phyloP scores from a whole-genome alignment of 2,113 vertebrate genomes.

The Lampris incognitus region DNA sequence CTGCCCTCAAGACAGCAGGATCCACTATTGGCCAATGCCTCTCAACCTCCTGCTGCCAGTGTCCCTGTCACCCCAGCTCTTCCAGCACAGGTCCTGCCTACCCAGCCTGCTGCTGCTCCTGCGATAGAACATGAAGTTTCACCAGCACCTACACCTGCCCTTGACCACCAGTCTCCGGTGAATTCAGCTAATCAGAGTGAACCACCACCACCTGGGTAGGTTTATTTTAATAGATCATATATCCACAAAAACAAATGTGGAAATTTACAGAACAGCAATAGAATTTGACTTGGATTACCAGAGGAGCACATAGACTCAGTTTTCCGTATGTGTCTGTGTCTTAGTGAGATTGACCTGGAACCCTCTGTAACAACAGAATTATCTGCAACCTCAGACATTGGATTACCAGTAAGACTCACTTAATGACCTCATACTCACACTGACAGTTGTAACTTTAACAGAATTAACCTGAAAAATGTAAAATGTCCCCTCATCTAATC shows the following conservation, averaged over 20 bases:
- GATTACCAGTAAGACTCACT: background rate
- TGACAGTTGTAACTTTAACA: too few relatives aligned
- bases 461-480: too few relatives aligned
- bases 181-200: constrained; percentile 86
- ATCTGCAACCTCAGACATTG: constrained; percentile 36
- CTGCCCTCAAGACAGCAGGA: constrained; percentile 88
- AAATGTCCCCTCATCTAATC: too few relatives aligned
- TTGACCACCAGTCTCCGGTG: constrained; percentile 77
- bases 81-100: constrained; percentile 35
- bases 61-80: constrained; percentile 18
- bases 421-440: background rate
- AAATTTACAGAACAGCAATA: too few relatives aligned
- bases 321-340: constrained; percentile 5
- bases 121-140: background rate
- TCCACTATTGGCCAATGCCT: constrained; percentile 81
- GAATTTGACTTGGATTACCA: background rate
- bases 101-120: background rate
- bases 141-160: constrained; percentile 34
- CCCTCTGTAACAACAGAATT: constrained; percentile 38
- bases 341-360: constrained; percentile 60
- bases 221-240: background rate
- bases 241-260: too few relatives aligned
- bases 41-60: constrained; percentile 74
- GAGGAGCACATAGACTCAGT: background rate
- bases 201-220: constrained; percentile 75